A percentile compares a stretch with the other conserved stretches of the same genome.
Evolutionary conservation across 2,113 vertebrate genomes (phyloP).

Genomic region (Grallaria varia): DNA sequence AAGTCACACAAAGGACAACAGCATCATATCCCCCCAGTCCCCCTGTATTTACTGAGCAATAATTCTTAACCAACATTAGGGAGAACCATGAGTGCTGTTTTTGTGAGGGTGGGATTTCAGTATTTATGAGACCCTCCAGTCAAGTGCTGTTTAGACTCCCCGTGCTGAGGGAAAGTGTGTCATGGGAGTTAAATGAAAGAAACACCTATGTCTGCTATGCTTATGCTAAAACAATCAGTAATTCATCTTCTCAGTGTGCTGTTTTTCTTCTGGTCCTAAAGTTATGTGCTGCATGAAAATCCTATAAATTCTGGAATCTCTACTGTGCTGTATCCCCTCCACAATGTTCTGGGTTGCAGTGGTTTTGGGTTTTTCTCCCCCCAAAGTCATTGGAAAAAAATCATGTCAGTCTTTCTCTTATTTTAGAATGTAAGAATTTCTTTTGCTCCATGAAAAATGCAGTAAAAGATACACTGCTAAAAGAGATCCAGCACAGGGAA

Average conservation of each 20-base stretch:
- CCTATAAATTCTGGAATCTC: neutral
- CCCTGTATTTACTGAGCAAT: neutral
- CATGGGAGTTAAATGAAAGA: neutral
- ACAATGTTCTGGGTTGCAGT: neutral
- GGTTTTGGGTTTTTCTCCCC: neutral
- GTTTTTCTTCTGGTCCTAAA: neutral
- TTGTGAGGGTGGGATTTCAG: neutral
- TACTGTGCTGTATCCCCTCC: neutral
- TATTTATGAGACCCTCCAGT: neutral
- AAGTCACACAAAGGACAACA: too few species aligned
- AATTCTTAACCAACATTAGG: neutral
- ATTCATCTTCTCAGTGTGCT: neutral
- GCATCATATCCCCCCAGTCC: too few species aligned
- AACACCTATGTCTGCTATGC: neutral
- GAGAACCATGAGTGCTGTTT: neutral
- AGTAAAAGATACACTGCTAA: neutral
- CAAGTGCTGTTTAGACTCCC: neutral
- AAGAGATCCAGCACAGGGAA: neutral
- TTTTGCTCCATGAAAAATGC: neutral
- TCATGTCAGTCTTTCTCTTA: neutral
- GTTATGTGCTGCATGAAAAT: neutral
- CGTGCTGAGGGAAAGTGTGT: neutral
- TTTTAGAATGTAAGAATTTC: neutral
- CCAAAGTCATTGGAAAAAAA: neutral
- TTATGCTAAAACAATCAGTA: neutral